Conservation (phyloP, 1,140 invertebrate genomes). For the Drosophila elegans region DNA sequence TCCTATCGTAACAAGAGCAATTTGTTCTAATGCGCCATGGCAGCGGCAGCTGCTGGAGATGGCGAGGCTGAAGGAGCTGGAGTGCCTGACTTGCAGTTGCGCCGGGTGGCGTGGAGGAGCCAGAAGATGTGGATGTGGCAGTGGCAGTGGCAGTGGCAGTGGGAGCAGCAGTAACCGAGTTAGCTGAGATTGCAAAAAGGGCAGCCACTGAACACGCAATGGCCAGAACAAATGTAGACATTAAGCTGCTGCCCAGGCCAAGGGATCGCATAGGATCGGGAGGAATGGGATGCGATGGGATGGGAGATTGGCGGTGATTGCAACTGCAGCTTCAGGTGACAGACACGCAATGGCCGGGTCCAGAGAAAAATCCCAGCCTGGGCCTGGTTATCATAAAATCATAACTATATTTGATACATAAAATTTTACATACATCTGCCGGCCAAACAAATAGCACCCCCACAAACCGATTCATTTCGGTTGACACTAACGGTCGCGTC, state of each 20-base stretch:
- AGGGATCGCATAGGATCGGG: slow-evolving; percentile 6
- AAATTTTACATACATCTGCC: slow-evolving; percentile 65
- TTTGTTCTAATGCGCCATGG: slow-evolving; percentile 79
- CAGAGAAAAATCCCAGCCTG: slow-evolving; percentile 13
- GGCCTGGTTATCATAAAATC: slow-evolving; percentile 42
- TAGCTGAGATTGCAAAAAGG: slow-evolving; percentile 49
- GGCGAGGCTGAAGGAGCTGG: slow-evolving; percentile 38
- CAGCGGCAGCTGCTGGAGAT: slow-evolving; percentile 57
- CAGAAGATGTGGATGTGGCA: slow-evolving; percentile 28
- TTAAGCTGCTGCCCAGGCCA: slow-evolving; percentile 63
- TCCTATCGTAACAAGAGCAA: slow-evolving; percentile 82
- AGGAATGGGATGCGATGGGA: not conserved
- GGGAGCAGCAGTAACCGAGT: slow-evolving; percentile 26
- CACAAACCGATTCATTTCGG: slow-evolving; percentile 1
- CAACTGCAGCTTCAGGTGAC: slow-evolving; percentile 59
- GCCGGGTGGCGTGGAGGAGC: slow-evolving; percentile 18
- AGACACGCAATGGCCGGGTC: slow-evolving; percentile 70
- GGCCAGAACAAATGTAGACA: slow-evolving; percentile 81
- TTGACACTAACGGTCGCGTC: slow-evolving; percentile 60
- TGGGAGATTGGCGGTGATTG: slow-evolving; percentile 19
- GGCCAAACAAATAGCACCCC: slow-evolving; percentile 37
- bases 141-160: slow-evolving; percentile 19
- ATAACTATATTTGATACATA: slow-evolving; percentile 63
- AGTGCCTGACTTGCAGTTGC: slow-evolving; percentile 45
- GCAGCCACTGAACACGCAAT: slow-evolving; percentile 79